phyloP scores from a whole-genome alignment of 1,140 invertebrate species.

The Oryctes rhinoceros region DNA sequence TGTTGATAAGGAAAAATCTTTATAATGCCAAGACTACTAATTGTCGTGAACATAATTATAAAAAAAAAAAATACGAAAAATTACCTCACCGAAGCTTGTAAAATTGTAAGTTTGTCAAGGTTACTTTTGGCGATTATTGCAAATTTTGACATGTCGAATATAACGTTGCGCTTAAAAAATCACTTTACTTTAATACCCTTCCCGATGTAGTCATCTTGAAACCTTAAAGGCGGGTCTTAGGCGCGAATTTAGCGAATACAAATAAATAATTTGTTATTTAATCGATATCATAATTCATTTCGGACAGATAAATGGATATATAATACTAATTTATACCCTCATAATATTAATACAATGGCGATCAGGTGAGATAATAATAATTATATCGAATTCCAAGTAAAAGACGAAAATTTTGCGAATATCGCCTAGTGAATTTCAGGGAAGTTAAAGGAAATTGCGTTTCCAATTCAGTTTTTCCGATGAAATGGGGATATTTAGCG shows the following conservation, averaged over 20 bases:
- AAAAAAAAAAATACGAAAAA: not conserved
- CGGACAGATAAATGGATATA: not conserved
- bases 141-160: too few species aligned
- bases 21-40: not conserved
- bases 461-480: not conserved
- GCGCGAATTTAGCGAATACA: too few species aligned
- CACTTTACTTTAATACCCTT: too few species aligned
- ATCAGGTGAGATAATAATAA: slow-evolving; percentile 1
- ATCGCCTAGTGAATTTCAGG: not conserved
- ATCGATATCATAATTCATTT: too few species aligned
- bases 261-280: too few species aligned
- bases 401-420: not conserved
- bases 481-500: not conserved
- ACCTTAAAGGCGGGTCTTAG: too few species aligned
- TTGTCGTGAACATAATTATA: not conserved
- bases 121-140: too few species aligned
- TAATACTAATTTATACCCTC: not conserved
- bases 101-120: too few species aligned
- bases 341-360: not conserved
- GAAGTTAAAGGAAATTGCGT: not conserved
- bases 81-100: too few species aligned
- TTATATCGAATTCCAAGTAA: not conserved
- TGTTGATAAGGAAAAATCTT: not conserved
- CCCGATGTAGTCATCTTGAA: too few species aligned
- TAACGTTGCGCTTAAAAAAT: too few species aligned